A percentile compares a stretch with the other conserved stretches of the same genome.
Conservation (phyloP, 2,113 vertebrate genomes). For the Poeciliopsis turrubarensis region DNA sequence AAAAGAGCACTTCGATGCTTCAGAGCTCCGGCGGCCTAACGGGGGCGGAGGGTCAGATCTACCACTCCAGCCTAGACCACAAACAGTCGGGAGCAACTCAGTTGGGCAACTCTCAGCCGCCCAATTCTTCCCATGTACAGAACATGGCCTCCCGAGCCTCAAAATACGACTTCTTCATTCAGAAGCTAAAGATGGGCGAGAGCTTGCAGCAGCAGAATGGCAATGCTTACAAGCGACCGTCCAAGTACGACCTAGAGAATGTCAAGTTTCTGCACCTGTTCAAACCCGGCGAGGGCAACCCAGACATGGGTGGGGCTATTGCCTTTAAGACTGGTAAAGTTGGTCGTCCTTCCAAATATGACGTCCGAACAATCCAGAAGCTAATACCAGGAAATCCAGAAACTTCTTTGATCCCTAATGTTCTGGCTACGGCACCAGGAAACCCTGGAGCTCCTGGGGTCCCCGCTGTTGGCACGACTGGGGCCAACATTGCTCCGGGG, state of each 20-base stretch:
- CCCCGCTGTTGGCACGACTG: slow-evolving; percentile 56
- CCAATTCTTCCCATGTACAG: slow-evolving; percentile 87
- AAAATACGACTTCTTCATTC: slow-evolving; percentile 98
- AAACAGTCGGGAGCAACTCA: slow-evolving; percentile 87
- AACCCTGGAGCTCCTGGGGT: slow-evolving; percentile 78
- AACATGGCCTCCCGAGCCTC: slow-evolving; percentile 90
- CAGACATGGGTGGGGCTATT: slow-evolving; percentile 97
- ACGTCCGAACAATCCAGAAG: slow-evolving; percentile 95
- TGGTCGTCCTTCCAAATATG: slow-evolving; percentile 98
- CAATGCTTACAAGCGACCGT: slow-evolving; percentile 94
- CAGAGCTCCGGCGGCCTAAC: slow-evolving; percentile 80
- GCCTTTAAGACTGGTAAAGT: slow-evolving; percentile 99
- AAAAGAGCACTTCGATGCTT: slow-evolving; percentile 79
- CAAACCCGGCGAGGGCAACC: slow-evolving; percentile 95
- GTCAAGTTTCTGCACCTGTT: slow-evolving; percentile 98
- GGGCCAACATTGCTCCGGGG: slow-evolving; percentile 76
- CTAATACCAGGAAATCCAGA: slow-evolving; percentile 87
- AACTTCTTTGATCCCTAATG: slow-evolving; percentile 82
- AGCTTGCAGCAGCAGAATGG: slow-evolving; percentile 93
- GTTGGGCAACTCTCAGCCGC: slow-evolving; percentile 79
- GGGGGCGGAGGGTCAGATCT: slow-evolving; percentile 79
- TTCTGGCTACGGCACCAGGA: slow-evolving; percentile 83
- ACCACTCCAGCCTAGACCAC: slow-evolving; percentile 83
- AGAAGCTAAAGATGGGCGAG: slow-evolving; percentile 95
- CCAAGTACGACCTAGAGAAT: slow-evolving; percentile 97